These are phyloP conservation scores for Melanchra persicariae DNA, from an alignment of 2,888 invertebrate genomes.

Conservation along the genomic window DNA sequence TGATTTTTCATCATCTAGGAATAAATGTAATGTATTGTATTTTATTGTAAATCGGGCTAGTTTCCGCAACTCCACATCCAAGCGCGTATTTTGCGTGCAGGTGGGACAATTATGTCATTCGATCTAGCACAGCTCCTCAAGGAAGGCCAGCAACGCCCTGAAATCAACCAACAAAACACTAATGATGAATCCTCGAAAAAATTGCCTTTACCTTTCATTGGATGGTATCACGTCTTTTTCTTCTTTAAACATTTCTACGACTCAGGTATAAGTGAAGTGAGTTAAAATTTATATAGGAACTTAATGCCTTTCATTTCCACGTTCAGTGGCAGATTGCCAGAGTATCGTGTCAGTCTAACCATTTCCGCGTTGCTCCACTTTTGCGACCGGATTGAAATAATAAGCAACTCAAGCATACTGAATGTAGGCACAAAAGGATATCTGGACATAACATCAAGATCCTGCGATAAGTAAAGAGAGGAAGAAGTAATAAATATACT, in stretches of 20 bases:
- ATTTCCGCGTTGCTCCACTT: conserved; percentile 38
- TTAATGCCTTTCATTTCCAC: conserved; percentile 17
- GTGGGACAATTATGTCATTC: no score
- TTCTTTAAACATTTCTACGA: background rate
- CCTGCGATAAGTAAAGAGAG: background rate
- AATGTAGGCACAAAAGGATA: background rate
- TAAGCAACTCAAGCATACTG: background rate
- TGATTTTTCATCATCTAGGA: background rate
- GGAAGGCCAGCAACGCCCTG: no score
- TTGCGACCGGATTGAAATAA: conserved; percentile 14
- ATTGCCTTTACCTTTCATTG: background rate
- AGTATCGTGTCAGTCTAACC: conserved; percentile 13
- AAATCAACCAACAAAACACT: no score
- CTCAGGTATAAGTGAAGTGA: background rate
- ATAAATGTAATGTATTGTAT: no score
- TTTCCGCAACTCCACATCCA: no score
- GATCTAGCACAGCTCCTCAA: no score
- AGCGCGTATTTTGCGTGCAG: no score
- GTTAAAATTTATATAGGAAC: background rate
- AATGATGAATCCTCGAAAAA: background rate
- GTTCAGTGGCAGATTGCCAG: conserved; percentile 20
- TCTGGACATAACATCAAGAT: background rate
- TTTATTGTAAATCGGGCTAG: no score
- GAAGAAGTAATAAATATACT: background rate
- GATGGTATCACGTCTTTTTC: background rate